A percentile compares a stretch with the other conserved stretches of the same genome.
These are phyloP conservation scores for Lithobates pipiens DNA, from an alignment of 2,797 vertebrate species.

Conservation along the genomic window DNA sequence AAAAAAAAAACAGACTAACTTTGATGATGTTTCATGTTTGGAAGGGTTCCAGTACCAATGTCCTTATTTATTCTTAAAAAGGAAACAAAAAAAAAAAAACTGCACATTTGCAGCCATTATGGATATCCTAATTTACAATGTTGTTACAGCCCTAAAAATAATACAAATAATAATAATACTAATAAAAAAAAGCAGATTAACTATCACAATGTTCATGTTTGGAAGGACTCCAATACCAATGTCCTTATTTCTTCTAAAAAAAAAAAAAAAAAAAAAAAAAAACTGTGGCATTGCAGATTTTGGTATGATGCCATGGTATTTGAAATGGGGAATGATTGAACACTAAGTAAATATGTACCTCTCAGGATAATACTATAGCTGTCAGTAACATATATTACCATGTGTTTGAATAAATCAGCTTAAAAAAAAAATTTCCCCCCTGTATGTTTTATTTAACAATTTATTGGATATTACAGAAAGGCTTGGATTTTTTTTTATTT, in stretches of 20 bases:
- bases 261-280: conserved; percentile 2
- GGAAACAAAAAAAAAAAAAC: not conserved
- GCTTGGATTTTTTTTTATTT: conserved; percentile 11
- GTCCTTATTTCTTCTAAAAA: too few species aligned
- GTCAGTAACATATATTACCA: conserved; percentile 55
- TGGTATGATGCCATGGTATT: conserved; percentile 33
- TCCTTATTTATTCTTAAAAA: too few species aligned
- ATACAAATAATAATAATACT: not conserved
- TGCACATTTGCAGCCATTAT: not conserved
- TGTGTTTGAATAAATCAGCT: conserved; percentile 48
- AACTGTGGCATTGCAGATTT: conserved; percentile 12
- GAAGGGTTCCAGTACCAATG: too few species aligned
- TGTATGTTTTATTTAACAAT: conserved; percentile 53
- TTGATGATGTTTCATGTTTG: conserved; percentile 53
- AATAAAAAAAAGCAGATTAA: conserved; percentile 24
- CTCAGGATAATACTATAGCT: conserved; percentile 50
- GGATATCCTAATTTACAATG: not conserved
- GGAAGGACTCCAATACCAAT: not conserved
- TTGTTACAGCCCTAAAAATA: too few species aligned
- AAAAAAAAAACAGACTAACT: conserved; percentile 40
- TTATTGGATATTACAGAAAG: conserved; percentile 49
- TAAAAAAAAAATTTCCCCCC: not conserved
- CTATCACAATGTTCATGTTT: conserved; percentile 56
- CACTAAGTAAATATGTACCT: conserved; percentile 47
- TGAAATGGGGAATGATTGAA: conserved; percentile 49